Base-by-base conservation (phyloP, 2,113 vertebrate species). In the Candoia aspera region DNA sequence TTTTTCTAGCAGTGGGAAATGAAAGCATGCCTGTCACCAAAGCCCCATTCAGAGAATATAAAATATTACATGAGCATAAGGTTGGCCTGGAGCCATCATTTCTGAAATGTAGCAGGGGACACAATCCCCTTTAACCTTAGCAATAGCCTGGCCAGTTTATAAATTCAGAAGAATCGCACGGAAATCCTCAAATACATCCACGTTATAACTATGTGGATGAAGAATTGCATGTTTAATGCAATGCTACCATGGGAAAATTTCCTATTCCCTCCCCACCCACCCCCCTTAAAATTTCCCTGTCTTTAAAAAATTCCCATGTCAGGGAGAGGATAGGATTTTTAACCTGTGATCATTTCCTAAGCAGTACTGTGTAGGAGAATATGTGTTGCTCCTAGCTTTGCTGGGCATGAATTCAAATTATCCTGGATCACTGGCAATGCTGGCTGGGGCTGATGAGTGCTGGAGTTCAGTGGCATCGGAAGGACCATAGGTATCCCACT, bases 11-110 rank as follows among this genome's bases (percentile, higher is more conserved):
- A 37, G 68, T 8, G n/a, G 37, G 68, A 79, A 37, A 37, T 79
- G 68, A 79, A 37, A 79, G 68, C 33, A 37, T 13, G 68, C n/a
- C 68, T 73, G 37, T 57, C 54, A 87, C 68, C 59, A 57, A 83
- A 88, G 58, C 55, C 37, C 91, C 86, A 58, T 60, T 59, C 88
- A 88, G 29, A 49, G 26, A 88, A 84, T 42, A 88, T 88, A 53
- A 88, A 88, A 88, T 92, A 88, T 92, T 92, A 53, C 87, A 60
- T 12, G 53, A 83, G 57, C 29, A 33, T 49, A 64, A 88, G 86
- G 49, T 88, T 88, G 86, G 54, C 86, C 49, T 88, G 86, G 29
- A 84, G 91, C 42, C 91, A 23, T 79, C 49, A 13, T 11, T 92
- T 88, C 19, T 83, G 68, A 83, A 84, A 88, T 83, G 64, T 79